Base-by-base conservation (phyloP, 23 tunicate genomes). In the Trididemnum miniatum region DNA sequence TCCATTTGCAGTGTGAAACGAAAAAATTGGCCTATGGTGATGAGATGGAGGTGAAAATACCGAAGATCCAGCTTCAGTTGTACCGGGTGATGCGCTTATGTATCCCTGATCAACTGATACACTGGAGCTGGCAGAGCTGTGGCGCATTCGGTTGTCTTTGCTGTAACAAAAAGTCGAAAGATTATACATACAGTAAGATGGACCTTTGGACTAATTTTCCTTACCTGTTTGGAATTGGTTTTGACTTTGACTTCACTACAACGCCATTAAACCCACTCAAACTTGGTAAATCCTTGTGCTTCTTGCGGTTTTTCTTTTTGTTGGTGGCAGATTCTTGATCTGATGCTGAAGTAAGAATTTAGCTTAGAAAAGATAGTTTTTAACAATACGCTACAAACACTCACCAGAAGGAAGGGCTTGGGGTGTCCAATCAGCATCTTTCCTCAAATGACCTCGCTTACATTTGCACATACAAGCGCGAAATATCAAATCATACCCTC, bases 51-150 rank as follows among this genome's bases (percentile, higher is more conserved):
- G 97, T 4, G 97, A 92, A 62, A 87, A 92, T 22, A 92, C 59
- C 1, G 76, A 59, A 2, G 88, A 86, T 24, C 83, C 89, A 66
- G 75, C 52, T 74, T 73, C 85, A 3, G 81, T 28, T 3, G 91
- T 81, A n/a, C 83, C 66, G 22, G 97, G 97, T 2, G 97, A 92
- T 9, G 88, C 82, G 82, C 97, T 92, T 82, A 80, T 83, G 79
- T 92, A 92, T 26, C 97, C 97, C 71, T 92, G 97, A 52, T 92
- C 97, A 34, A 92, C 76, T 0, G 97, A 91, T 26, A 86, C 65
- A 9, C 34, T 71, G 7, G 97, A 92, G 35, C 89, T 83, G 27
- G 91, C 83, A 20, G 97, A 92, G 63, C 76, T 92, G 71, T 83
- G 90, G n/a, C 97, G 97, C 40, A 78, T 89, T 31, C 97, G 91